Evolutionary conservation across 2,113 vertebrate genomes (phyloP).

Genomic region (Alosa alosa): DNA sequence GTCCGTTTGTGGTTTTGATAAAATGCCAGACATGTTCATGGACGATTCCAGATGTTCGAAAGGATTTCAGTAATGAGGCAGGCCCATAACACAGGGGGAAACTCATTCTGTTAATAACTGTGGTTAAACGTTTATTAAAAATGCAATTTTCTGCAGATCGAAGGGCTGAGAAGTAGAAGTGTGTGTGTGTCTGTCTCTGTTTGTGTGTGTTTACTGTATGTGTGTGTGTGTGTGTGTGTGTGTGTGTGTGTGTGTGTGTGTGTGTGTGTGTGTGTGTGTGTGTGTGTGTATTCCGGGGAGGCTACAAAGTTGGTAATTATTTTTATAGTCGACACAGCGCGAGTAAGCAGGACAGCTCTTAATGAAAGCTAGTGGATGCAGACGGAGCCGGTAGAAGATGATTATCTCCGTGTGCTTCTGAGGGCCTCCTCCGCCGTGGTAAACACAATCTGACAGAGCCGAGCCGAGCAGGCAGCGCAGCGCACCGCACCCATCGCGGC

Average conservation of each 20-base stretch:
- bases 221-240: background rate
- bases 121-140: constrained; percentile 15
- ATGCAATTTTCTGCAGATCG: background rate
- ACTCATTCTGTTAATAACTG: background rate
- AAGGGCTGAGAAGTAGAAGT: background rate
- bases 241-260: background rate
- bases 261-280: background rate
- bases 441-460: background rate
- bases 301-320: constrained; percentile 49
- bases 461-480: background rate
- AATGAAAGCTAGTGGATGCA: constrained; percentile 50
- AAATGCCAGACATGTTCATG: background rate
- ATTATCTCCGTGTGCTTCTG: constrained; percentile 52
- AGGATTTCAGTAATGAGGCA: background rate
- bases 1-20: background rate
- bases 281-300: background rate
- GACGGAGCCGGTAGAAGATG: constrained; percentile 58
- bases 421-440: constrained; percentile 20
- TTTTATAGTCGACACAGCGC: constrained; percentile 52
- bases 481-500: too few relatives aligned
- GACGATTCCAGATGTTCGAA: background rate
- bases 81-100: background rate
- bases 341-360: constrained; percentile 32
- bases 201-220: constrained; percentile 6
- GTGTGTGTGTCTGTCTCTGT: background rate